Evolutionary conservation across 1,140 invertebrate species (phyloP), one percentile per base, ranked within the genome.

Genomic region (Drosophila saltans): DNA sequence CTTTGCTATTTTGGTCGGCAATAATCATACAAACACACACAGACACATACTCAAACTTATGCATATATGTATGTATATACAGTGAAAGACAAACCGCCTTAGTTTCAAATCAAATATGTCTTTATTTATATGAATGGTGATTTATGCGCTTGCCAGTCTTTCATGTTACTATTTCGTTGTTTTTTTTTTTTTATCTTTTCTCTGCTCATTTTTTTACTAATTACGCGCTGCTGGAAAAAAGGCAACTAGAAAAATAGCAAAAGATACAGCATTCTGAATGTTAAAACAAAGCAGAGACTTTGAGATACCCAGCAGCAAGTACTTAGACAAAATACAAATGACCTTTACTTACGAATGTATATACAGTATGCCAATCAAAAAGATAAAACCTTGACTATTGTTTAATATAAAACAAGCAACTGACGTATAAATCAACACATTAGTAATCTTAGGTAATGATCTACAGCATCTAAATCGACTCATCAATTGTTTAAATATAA

Each of bases 61-160:
- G 21, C 8, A 52, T 24, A 52, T 16, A 16, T 16, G 16, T 16
- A 16, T 16, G 16, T 16, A 16, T 4, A 24, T 9, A 26, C 21
- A 24, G 7, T 36, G 33, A 60, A n/a, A 30, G 48, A 24, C 41
- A 26, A 43, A 58, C 21, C 67, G 79, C 56, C 76, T 43, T 39
- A 76, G 70, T 80, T 69, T 71, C 77, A 80, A 83, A 83, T 88
- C 76, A 78, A 80, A 68, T 48, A 88, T 83, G 80, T 83, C 76
- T 86, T 78, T 83, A 86, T 89, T 86, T 83, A 86, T 83, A 78
- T 40, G 62, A 75, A 70, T 89, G 81, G 75, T 86, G 83, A 86
- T 88, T 86, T 86, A 83, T 86, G 83, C 72, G 82, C 45, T 43
- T 58, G 26, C 43, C 21, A 11, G 72, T 75, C 82, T 86, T 86